These are phyloP conservation scores for Ondatra zibethicus DNA, from an alignment of 2,113 vertebrate genomes.

Conservation along the genomic window DNA sequence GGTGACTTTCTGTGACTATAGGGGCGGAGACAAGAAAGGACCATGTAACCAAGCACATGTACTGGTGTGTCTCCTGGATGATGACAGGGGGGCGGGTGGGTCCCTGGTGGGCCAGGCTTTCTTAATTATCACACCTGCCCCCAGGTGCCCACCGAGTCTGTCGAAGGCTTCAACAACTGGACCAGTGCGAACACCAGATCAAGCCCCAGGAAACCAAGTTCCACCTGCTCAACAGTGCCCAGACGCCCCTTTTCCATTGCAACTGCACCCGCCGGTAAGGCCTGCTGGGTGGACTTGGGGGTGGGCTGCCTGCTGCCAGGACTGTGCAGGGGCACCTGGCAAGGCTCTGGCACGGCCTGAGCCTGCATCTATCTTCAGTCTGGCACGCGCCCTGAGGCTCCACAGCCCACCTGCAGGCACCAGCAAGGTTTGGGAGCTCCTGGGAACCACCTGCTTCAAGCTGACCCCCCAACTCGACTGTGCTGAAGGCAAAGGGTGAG, in stretches of 20 bases:
- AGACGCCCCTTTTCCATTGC: constrained; percentile 89
- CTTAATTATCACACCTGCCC: accelerated
- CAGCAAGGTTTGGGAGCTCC: constrained; percentile 73
- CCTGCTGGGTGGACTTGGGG: neutral
- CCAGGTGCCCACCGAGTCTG: constrained; percentile 83
- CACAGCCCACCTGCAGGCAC: constrained; percentile 41
- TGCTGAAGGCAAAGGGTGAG: constrained; percentile 61
- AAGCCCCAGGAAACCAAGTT: constrained; percentile 85
- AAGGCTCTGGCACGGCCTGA: neutral
- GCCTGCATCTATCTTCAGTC: constrained; percentile 71
- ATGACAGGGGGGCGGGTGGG: no score
- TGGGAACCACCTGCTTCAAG: constrained; percentile 83
- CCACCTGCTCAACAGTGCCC: constrained; percentile 85
- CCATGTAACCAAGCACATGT: no score
- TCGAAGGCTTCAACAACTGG: constrained; percentile 84
- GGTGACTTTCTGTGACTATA: neutral
- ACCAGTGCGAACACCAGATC: constrained; percentile 86
- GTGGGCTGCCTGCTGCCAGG: neutral
- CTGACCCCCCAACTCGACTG: constrained; percentile 63
- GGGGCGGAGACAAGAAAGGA: neutral
- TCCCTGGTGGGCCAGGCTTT: neutral
- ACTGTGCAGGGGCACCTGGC: neutral
- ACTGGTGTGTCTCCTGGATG: neutral
- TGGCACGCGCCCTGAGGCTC: constrained; percentile 80
- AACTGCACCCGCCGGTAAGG: constrained; percentile 89